Percentiles rank a stretch among this genome's conserved stretches.
Conservation (phyloP, 2,797 vertebrate species). For the Mormyrops boulengeri region DNA sequence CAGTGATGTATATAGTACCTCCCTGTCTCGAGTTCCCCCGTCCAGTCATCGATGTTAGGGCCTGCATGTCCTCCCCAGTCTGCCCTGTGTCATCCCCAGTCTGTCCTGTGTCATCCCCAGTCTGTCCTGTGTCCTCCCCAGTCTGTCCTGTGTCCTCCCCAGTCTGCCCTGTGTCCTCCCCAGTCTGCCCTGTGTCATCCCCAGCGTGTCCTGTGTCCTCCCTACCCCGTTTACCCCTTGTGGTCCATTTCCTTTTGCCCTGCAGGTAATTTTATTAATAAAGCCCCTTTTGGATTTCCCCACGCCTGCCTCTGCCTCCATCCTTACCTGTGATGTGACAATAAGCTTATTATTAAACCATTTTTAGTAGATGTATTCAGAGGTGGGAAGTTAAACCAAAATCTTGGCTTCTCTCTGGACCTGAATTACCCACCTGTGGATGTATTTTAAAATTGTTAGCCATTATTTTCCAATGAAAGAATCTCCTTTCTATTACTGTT, state of each 20-base stretch:
- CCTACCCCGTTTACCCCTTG: too few relatives aligned
- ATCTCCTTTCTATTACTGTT: neutral
- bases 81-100: too few relatives aligned
- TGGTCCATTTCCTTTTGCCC: too few relatives aligned
- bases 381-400: neutral
- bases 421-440: neutral
- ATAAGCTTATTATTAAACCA: neutral
- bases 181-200: too few relatives aligned
- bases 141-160: too few relatives aligned
- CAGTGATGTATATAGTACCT: neutral
- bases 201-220: too few relatives aligned
- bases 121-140: too few relatives aligned
- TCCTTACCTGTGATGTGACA: neutral
- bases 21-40: neutral
- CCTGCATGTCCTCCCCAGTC: neutral
- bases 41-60: neutral
- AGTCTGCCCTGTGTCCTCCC: too few relatives aligned
- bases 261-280: too few relatives aligned
- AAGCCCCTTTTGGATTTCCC: too few relatives aligned
- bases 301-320: neutral
- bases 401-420: neutral
- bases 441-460: neutral
- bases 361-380: neutral
- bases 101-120: too few relatives aligned
- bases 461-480: neutral